Percentiles rank a stretch among this genome's conserved stretches.
Conservation (phyloP, 2,888 invertebrate species). For the Globia sparganii region DNA sequence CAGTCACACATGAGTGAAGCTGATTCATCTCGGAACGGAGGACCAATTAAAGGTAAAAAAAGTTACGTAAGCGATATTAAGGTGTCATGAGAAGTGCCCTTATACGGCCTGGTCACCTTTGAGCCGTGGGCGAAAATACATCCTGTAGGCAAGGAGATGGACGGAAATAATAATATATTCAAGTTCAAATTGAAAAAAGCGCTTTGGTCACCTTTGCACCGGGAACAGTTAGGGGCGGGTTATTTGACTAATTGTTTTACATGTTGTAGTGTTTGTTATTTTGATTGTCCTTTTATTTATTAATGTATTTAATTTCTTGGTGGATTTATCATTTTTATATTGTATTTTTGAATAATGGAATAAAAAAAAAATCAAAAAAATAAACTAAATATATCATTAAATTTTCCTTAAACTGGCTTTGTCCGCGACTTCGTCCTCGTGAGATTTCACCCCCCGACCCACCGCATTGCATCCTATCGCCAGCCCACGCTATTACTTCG, state of each 20-base stretch:
- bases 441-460: neutral
- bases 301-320: too few species aligned
- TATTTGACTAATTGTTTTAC: too few species aligned
- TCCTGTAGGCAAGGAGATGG: conserved; percentile 34
- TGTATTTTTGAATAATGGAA: too few species aligned
- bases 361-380: too few species aligned
- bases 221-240: too few species aligned
- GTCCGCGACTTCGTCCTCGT: neutral
- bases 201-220: too few species aligned
- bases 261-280: too few species aligned
- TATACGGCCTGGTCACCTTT: conserved; percentile 44
- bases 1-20: conserved; percentile 30
- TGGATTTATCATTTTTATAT: too few species aligned
- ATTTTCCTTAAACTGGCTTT: neutral
- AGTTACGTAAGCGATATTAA: conserved; percentile 45
- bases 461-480: too few species aligned
- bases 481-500: neutral
- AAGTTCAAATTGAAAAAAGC: neutral
- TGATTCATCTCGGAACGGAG: conserved; percentile 52
- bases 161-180: too few species aligned
- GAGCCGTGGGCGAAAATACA: conserved; percentile 43
- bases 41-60: conserved; percentile 58
- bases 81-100: conserved; percentile 49
- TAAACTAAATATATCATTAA: neutral
- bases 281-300: too few species aligned